Conservation (phyloP, 2,113 vertebrate genomes). For the Miniopterus natalensis region DNA sequence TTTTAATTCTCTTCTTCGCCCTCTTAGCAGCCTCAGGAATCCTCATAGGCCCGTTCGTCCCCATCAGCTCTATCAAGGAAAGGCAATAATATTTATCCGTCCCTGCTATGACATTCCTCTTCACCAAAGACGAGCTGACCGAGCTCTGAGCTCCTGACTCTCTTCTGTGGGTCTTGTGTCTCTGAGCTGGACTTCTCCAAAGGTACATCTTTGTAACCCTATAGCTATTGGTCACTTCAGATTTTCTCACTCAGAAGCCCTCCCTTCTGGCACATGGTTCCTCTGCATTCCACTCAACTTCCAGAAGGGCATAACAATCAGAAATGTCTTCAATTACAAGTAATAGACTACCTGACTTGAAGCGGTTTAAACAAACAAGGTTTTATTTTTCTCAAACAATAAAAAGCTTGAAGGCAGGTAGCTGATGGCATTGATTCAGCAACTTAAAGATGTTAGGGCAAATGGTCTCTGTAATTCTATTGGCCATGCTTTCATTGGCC, state of each 20-base stretch:
- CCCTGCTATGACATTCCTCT: background rate
- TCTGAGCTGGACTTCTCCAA: background rate
- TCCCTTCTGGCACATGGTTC: background rate
- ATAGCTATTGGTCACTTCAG: background rate
- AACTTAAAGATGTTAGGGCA: background rate
- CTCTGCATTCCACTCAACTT: background rate
- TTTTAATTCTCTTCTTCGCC: background rate
- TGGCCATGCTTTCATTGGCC: background rate
- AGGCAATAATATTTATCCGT: background rate
- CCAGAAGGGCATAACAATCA: background rate
- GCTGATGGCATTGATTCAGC: background rate
- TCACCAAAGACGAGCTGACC: background rate
- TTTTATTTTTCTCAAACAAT: slow-evolving; percentile 39
- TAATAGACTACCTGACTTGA: background rate
- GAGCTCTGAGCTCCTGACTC: background rate
- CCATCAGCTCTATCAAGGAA: background rate
- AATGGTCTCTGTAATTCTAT: background rate
- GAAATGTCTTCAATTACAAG: background rate
- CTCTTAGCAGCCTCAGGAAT: background rate
- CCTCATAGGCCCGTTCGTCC: background rate
- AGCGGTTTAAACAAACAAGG: background rate
- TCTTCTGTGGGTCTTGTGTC: background rate
- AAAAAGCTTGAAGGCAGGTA: background rate
- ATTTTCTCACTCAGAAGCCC: background rate
- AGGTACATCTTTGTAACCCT: background rate